phyloP scores from a whole-genome alignment of 2,797 vertebrate species.

The Rhincodon typus region DNA sequence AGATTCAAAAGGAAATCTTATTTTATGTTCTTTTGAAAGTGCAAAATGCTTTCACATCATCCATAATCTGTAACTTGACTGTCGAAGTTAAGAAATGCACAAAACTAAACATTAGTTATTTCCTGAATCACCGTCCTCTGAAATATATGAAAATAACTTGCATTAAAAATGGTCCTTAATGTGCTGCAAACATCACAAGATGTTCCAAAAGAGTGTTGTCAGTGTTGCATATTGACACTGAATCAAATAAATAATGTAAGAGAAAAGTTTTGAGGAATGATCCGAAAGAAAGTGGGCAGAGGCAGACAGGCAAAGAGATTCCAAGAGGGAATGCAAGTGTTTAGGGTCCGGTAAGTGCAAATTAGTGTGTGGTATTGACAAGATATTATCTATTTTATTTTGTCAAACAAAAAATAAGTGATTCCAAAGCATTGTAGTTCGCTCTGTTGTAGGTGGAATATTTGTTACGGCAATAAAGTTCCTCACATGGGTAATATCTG shows the following conservation, averaged over 20 bases:
- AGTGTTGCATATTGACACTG: background rate
- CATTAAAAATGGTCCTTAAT: background rate
- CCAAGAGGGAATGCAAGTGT: background rate
- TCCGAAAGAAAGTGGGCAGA: background rate
- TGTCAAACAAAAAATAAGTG: background rate
- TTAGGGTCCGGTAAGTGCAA: background rate
- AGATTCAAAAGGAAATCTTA: background rate
- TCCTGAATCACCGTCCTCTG: background rate
- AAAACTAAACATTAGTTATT: background rate
- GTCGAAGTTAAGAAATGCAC: background rate
- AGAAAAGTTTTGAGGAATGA: background rate
- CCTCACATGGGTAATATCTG: background rate
- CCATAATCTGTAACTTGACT: background rate
- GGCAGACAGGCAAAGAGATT: background rate
- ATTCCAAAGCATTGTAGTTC: background rate
- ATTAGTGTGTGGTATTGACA: background rate
- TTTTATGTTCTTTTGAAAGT: background rate
- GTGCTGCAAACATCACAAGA: background rate
- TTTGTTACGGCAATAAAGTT: background rate
- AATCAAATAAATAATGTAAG: background rate
- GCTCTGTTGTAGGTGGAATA: background rate
- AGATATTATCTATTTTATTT: background rate
- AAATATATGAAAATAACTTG: background rate
- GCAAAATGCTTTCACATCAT: background rate
- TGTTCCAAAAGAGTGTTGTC: background rate